A percentile compares a stretch with the other conserved stretches of the same genome.
Evolutionary conservation across 2,113 vertebrate genomes (phyloP).

Genomic region (Daubentonia madagascariensis): DNA sequence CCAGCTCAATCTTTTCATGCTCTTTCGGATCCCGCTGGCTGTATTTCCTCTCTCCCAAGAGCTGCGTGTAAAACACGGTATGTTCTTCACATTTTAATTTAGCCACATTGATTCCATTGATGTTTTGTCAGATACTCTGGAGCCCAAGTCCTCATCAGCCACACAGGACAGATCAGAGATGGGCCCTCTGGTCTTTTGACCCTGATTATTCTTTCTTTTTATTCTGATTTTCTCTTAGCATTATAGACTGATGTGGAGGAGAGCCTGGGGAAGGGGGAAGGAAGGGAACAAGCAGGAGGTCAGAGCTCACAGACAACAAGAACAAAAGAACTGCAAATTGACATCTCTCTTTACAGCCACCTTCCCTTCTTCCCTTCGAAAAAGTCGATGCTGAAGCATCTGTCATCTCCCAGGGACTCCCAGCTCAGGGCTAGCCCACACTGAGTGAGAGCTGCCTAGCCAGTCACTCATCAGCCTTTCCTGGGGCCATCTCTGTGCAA

Average conservation of each 20-base stretch:
- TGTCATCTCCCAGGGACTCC: not conserved
- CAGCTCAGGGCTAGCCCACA: not conserved
- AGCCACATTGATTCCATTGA: constrained; percentile 47
- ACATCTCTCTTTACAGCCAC: not conserved
- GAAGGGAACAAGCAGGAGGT: not conserved
- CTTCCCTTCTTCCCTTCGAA: not conserved
- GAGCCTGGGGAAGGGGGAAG: not conserved
- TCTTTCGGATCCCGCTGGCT: not conserved
- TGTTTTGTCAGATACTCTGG: constrained; percentile 40
- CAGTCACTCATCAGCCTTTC: not conserved
- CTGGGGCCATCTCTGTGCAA: not conserved
- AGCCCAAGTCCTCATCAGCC: not conserved
- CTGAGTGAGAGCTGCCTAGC: not conserved
- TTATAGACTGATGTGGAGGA: not conserved
- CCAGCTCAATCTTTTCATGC: not conserved
- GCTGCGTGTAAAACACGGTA: not conserved
- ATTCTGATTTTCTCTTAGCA: constrained; percentile 26
- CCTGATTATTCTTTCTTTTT: constrained; percentile 53
- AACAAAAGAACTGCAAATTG: constrained; percentile 38
- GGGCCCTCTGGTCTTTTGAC: constrained; percentile 55
- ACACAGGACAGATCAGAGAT: constrained; percentile 28
- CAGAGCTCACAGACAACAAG: not conserved
- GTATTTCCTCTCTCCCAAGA: not conserved
- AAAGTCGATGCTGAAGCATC: not conserved
- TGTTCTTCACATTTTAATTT: constrained; percentile 53